These are phyloP conservation scores for Bubo scandiacus DNA, from an alignment of 2,113 vertebrate species.

Conservation along the genomic window DNA sequence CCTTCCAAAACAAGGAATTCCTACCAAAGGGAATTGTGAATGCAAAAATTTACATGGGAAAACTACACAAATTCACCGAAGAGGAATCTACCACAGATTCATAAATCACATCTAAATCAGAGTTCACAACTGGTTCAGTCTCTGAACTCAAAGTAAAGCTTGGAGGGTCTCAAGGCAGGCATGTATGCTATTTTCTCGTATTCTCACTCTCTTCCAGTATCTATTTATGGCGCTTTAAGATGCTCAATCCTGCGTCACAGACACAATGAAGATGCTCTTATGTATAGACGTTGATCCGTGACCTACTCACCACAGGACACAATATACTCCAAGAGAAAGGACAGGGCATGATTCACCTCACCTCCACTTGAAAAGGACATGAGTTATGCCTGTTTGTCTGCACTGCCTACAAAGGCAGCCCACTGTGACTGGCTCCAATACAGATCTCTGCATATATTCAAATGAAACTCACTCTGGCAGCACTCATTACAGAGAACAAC, in stretches of 20 bases:
- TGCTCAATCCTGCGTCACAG: not conserved
- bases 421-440: not conserved
- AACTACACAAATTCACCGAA: not conserved
- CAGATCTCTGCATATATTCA: not conserved
- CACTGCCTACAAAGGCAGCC: not conserved
- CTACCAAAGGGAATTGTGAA: not conserved
- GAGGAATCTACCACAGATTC: not conserved
- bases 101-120: not conserved
- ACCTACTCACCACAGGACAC: not conserved
- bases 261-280: not conserved
- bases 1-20: not conserved
- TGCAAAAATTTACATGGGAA: not conserved
- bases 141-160: not conserved
- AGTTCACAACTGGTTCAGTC: not conserved
- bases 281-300: accelerated
- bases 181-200: not conserved
- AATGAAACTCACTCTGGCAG: not conserved
- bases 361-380: not conserved
- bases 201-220: not conserved
- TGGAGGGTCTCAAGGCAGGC: not conserved
- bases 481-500: not conserved
- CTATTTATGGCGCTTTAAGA: not conserved
- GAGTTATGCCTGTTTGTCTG: not conserved
- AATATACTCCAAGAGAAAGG: not conserved
- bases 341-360: not conserved